phyloP scores from a whole-genome alignment of 1,140 invertebrate species.

The Monomorium pharaonis region DNA sequence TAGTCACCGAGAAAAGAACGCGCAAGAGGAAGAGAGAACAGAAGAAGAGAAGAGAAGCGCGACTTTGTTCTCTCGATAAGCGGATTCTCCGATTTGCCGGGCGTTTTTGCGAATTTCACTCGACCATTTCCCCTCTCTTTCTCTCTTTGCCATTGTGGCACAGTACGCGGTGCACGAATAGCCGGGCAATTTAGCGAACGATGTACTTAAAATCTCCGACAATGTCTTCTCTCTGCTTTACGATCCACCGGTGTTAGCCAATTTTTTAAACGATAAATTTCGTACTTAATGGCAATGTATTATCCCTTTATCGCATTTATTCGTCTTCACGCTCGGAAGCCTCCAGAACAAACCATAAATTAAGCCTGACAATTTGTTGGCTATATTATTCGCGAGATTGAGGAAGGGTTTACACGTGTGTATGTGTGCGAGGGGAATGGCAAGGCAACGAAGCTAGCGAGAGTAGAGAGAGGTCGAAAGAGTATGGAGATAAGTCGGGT shows the following conservation, averaged over 20 bases:
- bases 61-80: slow-evolving; percentile 56
- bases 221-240: slow-evolving; percentile 43
- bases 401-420: background rate
- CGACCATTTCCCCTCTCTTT: slow-evolving; percentile 28
- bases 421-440: background rate
- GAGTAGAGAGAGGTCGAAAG: slow-evolving; percentile 11
- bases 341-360: slow-evolving; percentile 29
- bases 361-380: slow-evolving; percentile 29
- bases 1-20: slow-evolving; percentile 52
- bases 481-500: slow-evolving; percentile 13
- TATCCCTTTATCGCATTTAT: slow-evolving; percentile 35
- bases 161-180: slow-evolving; percentile 22
- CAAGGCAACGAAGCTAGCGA: background rate
- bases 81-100: slow-evolving; percentile 48
- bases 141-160: slow-evolving; percentile 6
- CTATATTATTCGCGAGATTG: slow-evolving; percentile 16
- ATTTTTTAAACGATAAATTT: slow-evolving; percentile 56
- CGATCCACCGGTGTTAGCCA: slow-evolving; percentile 33
- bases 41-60: slow-evolving; percentile 3
- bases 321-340: too few relatives aligned
- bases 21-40: background rate
- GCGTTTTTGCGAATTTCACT: slow-evolving; percentile 47
- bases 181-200: slow-evolving; percentile 50
- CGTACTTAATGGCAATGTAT: slow-evolving; percentile 33
- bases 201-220: slow-evolving; percentile 54